These are phyloP conservation scores for Drosophila prolongata DNA, from an alignment of 2,888 invertebrate species.

Conservation along the genomic window DNA sequence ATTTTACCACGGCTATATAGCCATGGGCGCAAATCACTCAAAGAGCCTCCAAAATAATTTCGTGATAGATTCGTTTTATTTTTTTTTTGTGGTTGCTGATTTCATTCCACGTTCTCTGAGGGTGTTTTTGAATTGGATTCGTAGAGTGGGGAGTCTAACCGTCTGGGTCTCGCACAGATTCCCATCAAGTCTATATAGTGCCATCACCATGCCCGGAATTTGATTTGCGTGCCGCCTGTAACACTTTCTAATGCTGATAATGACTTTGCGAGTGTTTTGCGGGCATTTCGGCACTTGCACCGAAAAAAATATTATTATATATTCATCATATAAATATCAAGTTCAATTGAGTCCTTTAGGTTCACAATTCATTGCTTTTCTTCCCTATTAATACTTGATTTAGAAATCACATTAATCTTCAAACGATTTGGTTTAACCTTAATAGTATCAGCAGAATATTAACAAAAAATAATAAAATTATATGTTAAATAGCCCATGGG, in stretches of 20 bases:
- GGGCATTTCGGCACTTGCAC: neutral
- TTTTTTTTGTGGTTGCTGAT: slow-evolving; percentile 22
- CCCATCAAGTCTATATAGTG: slow-evolving; percentile 10
- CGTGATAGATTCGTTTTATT: slow-evolving; percentile 38
- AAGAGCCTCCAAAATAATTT: slow-evolving; percentile 41
- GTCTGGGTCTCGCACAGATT: slow-evolving; percentile 9
- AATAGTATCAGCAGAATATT: no score
- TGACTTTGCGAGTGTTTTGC: slow-evolving; percentile 27
- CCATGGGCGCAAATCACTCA: slow-evolving; percentile 5
- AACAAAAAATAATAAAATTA: no score
- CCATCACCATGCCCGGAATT: slow-evolving; percentile 32
- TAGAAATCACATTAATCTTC: no score
- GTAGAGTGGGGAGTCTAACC: neutral
- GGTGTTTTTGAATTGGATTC: slow-evolving; percentile 2
- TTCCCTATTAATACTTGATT: no score
- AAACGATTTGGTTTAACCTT: no score
- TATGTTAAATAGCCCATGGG: no score
- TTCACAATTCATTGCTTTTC: no score
- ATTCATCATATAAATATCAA: no score
- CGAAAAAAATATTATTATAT: neutral
- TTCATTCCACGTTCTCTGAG: slow-evolving; percentile 33
- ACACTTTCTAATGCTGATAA: slow-evolving; percentile 69
- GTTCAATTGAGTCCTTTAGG: no score
- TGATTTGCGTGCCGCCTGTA: slow-evolving; percentile 57
- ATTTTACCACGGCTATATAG: slow-evolving; percentile 12